These are phyloP conservation scores for Halcyon badia DNA, from an alignment of 2,797 vertebrate genomes.

Conservation along the genomic window DNA sequence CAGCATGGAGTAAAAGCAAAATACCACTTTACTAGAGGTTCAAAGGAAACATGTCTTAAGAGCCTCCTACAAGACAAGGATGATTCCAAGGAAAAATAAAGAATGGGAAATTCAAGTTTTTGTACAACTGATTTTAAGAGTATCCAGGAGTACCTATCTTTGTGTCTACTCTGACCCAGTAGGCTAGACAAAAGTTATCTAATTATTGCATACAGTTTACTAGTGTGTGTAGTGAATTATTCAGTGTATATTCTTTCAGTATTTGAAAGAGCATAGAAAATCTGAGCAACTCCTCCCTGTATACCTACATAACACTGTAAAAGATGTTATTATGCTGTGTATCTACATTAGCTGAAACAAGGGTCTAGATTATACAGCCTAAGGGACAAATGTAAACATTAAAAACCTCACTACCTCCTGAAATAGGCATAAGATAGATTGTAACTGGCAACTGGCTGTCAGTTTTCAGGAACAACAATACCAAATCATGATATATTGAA, in stretches of 20 bases:
- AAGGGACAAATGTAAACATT: neutral
- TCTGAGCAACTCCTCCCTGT: neutral
- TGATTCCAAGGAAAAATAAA: conserved; percentile 16
- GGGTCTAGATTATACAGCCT: conserved; percentile 9
- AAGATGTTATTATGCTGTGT: neutral
- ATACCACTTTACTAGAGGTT: neutral
- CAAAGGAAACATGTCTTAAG: conserved; percentile 40
- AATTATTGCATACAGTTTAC: neutral
- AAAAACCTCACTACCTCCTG: neutral
- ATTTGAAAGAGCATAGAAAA: neutral
- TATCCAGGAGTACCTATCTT: neutral
- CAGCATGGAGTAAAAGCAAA: conserved; percentile 53
- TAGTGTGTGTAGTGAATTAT: neutral
- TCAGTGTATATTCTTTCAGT: neutral
- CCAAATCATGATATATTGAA: neutral
- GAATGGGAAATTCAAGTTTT: neutral
- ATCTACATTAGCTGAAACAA: conserved; percentile 13
- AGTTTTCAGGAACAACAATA: conserved; percentile 2
- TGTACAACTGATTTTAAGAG: neutral
- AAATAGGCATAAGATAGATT: neutral
- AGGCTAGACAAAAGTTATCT: neutral
- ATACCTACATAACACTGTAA: neutral
- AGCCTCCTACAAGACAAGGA: neutral
- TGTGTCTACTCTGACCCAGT: neutral
- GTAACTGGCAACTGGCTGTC: neutral